These are phyloP conservation scores for Lochmaea capreae DNA, from an alignment of 2,888 invertebrate genomes.

Conservation along the genomic window DNA sequence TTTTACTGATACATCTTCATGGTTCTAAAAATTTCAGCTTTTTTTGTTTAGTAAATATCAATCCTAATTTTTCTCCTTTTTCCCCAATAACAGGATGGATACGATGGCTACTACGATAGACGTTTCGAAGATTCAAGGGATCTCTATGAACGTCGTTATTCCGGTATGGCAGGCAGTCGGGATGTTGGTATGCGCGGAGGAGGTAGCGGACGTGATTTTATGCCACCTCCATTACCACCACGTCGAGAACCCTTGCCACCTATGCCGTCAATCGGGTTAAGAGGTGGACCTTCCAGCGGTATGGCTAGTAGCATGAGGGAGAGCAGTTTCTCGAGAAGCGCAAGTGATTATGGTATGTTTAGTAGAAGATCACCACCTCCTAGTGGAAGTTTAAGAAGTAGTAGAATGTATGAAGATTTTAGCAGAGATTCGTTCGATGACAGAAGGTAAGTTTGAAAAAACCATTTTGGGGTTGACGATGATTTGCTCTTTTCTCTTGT, in stretches of 20 bases:
- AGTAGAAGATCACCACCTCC: slow-evolving; percentile 86
- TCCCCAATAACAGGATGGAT: slow-evolving; percentile 70
- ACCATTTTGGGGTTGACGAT: slow-evolving; percentile 7
- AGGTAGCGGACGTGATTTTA: slow-evolving; percentile 71
- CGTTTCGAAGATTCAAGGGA: slow-evolving; percentile 84
- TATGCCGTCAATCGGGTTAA: slow-evolving; percentile 70
- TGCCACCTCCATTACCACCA: slow-evolving; percentile 77
- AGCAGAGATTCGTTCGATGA: slow-evolving; percentile 90
- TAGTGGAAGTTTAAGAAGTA: slow-evolving; percentile 59
- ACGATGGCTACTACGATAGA: slow-evolving; percentile 85
- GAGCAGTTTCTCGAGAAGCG: slow-evolving; percentile 69
- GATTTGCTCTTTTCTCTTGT: background rate
- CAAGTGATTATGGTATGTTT: slow-evolving; percentile 81
- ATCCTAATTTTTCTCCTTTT: background rate
- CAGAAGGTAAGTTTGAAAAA: slow-evolving; percentile 73
- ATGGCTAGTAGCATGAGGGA: slow-evolving; percentile 76
- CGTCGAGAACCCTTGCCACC: slow-evolving; percentile 83
- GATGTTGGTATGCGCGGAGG: slow-evolving; percentile 64
- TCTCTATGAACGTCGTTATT: slow-evolving; percentile 84
- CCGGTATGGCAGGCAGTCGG: slow-evolving; percentile 68
- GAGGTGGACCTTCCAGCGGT: slow-evolving; percentile 72
- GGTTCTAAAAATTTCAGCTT: background rate
- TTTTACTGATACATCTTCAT: background rate
- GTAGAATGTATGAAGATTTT: slow-evolving; percentile 87
- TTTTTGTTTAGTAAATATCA: too few relatives aligned